These are phyloP conservation scores for Amblyjoppa proteus DNA, from an alignment of 2,888 invertebrate genomes.

Conservation along the genomic window DNA sequence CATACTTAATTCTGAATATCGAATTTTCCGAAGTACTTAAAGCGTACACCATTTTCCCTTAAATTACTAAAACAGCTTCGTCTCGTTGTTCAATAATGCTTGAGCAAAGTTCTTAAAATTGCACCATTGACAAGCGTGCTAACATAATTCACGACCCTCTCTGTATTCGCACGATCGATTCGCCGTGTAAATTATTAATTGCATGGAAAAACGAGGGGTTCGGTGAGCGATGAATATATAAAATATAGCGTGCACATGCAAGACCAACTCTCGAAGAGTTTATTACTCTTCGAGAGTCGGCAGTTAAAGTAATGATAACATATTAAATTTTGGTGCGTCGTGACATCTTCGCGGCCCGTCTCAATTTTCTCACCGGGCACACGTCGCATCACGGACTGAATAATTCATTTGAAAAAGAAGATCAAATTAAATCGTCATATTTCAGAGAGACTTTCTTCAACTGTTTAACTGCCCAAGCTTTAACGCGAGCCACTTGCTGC, in stretches of 20 bases:
- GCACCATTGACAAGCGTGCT: slow-evolving; percentile 1
- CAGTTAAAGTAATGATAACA: no score
- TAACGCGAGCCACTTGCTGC: no score
- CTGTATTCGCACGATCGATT: neutral
- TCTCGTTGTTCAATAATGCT: neutral
- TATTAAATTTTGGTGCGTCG: no score
- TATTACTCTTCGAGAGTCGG: neutral
- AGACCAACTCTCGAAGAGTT: neutral
- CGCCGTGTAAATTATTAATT: neutral
- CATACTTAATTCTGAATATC: neutral
- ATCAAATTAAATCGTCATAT: no score
- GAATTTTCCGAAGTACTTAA: slow-evolving; percentile 5
- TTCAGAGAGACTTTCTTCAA: no score
- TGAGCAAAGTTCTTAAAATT: neutral
- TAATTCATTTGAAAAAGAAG: no score
- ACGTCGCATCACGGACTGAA: no score
- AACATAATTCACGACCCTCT: neutral
- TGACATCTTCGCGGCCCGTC: no score
- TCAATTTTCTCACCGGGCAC: no score
- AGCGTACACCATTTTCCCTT: neutral
- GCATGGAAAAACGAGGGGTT: neutral
- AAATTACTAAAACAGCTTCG: neutral
- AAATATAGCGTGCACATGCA: neutral
- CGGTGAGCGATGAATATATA: neutral
- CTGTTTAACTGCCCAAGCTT: no score